phyloP scores from a whole-genome alignment of 1,140 invertebrate genomes.

The Drosophila bifasciata region DNA sequence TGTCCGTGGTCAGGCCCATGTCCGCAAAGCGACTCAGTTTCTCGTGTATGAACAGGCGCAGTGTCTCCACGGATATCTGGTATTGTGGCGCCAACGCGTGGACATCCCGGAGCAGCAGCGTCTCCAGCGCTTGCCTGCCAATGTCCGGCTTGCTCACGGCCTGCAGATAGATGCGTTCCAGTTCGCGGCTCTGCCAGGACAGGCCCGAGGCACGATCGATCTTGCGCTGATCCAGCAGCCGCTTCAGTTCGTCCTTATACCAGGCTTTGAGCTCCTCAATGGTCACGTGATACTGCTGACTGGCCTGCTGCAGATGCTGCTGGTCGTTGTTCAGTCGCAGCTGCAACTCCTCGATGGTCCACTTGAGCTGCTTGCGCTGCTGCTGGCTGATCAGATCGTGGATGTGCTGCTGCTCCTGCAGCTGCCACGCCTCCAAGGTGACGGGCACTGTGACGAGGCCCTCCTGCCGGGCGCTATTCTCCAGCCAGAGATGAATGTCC shows the following conservation, averaged over 20 bases:
- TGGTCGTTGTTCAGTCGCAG: slow-evolving; percentile 59
- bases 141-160: slow-evolving; percentile 45
- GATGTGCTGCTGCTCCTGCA: slow-evolving; percentile 56
- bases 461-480: slow-evolving; percentile 48
- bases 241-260: slow-evolving; percentile 68
- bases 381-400: slow-evolving; percentile 71
- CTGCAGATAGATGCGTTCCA: slow-evolving; percentile 60
- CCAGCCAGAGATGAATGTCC: slow-evolving; percentile 68
- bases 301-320: slow-evolving; percentile 53
- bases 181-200: slow-evolving; percentile 63
- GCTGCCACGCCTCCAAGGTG: slow-evolving; percentile 60
- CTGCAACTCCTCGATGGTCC: slow-evolving; percentile 72
- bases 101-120: slow-evolving; percentile 46
- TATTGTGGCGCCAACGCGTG: slow-evolving; percentile 44
- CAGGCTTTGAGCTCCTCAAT: slow-evolving; percentile 67
- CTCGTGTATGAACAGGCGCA: slow-evolving; percentile 57
- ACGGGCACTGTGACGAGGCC: slow-evolving; percentile 53
- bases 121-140: slow-evolving; percentile 38
- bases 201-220: slow-evolving; percentile 40
- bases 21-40: slow-evolving; percentile 56
- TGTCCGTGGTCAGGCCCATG: slow-evolving; percentile 57
- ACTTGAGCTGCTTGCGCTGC: slow-evolving; percentile 62
- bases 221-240: slow-evolving; percentile 52
- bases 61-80: slow-evolving; percentile 58
- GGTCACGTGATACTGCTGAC: slow-evolving; percentile 67